Base-by-base conservation (phyloP, 2,888 invertebrate genomes). In the Schizaphis graminum region DNA sequence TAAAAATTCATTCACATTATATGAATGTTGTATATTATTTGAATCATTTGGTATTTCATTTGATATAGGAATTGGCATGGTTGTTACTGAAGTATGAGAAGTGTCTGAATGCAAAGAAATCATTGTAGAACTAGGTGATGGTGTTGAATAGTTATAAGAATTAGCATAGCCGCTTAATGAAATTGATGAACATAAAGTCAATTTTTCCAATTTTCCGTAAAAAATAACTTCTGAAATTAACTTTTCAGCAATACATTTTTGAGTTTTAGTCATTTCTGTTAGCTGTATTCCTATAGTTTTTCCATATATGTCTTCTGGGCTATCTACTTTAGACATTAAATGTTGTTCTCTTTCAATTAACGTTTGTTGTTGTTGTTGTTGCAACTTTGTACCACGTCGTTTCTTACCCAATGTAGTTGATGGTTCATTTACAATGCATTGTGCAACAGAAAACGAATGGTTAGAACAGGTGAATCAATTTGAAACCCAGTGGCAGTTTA, bases 21-120 rank as follows among this genome's bases (percentile, higher is more conserved):
- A 87, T 87, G 87, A 87, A 87, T n/a, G 53, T 87, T 87, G 87
- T 87, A 87, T 87, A 87, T 87, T 87, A 87, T 87, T 87, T 87
- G 87, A 21, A 87, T 87, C 87, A 87, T 88, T 88, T 88, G 88
- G 88, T 88, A 88, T 41, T 56, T 88, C 88, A 88, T 56, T 88
- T 53, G 56, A 87, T 87, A 7, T 87, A 87, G 87, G 87, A 87
- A 53, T 53, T 28, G 49, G 49, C 49, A 87, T 87, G 87, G 88
- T 53, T 53, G 53, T 53, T 86, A 86, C 86, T 87, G 87, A 87
- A 87, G 28, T 53, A 35, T 53, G 49, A 87, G 87, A 49, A 87
- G 87, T 53, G 53, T 87, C n/a, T 53, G 49, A 87, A 87, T 87
- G 53, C 53, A 53, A 53, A 53, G 53, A 53, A 53, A 53, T 53